Evolutionary conservation across 2,888 invertebrate genomes (phyloP).

Genomic region (Cephus runcator): DNA sequence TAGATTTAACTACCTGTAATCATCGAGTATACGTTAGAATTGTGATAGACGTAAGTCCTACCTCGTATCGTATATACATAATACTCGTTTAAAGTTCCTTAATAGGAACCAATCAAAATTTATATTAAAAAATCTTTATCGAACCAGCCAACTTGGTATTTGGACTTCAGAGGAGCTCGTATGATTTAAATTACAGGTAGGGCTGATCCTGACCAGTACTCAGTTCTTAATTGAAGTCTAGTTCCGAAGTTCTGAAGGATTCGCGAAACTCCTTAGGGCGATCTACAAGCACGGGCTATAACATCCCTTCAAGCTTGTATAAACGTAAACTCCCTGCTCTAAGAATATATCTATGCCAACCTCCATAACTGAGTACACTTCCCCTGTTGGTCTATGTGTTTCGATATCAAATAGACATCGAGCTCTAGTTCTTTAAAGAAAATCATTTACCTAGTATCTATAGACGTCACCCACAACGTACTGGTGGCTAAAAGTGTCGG

Average conservation of each 20-base stretch:
- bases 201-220: not conserved
- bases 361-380: not conserved
- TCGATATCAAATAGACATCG: not conserved
- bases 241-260: constrained; percentile 23
- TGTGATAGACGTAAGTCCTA: no score
- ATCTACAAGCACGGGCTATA: constrained; percentile 21
- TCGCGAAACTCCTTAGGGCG: constrained; percentile 24
- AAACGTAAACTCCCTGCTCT: constrained; percentile 7
- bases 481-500: not conserved
- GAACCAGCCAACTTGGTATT: no score
- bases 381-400: not conserved
- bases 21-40: no score
- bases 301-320: constrained; percentile 12
- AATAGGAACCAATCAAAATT: no score
- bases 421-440: not conserved
- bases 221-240: constrained; percentile 26
- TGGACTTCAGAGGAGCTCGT: no score
- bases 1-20: no score
- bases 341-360: constrained; percentile 9
- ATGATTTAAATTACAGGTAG: not conserved
- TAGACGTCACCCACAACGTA: not conserved
- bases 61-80: no score
- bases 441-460: not conserved
- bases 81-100: no score
- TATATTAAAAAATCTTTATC: no score